Evolutionary conservation across 2,797 vertebrate genomes (phyloP).

Genomic region (Gallinago stenura): DNA sequence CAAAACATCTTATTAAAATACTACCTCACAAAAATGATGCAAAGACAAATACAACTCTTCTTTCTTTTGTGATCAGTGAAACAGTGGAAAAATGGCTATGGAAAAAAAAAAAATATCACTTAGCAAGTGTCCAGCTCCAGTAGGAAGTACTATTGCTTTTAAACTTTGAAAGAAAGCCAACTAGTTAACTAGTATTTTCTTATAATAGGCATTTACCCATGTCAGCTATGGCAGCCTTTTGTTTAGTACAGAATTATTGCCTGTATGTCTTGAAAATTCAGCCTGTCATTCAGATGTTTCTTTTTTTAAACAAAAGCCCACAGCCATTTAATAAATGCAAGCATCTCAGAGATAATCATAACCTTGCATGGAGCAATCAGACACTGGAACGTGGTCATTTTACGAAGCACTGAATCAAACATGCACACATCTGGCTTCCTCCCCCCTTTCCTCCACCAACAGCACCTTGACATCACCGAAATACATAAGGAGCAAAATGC

Average conservation of each 20-base stretch:
- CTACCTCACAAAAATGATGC: background rate
- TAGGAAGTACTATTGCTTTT: background rate
- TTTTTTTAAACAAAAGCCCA: background rate
- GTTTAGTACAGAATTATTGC: background rate
- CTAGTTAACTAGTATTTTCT: background rate
- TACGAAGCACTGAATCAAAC: background rate
- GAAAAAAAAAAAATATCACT: background rate
- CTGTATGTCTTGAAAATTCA: background rate
- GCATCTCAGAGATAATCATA: background rate
- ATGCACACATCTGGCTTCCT: background rate
- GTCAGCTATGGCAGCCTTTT: background rate
- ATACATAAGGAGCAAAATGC: accelerated
- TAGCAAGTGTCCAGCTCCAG: background rate
- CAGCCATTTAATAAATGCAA: background rate
- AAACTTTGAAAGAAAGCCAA: conserved; percentile 47
- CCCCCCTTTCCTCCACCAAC: no score
- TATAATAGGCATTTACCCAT: conserved; percentile 1
- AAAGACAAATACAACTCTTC: background rate
- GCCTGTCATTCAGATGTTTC: background rate
- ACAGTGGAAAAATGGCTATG: background rate
- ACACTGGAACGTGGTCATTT: background rate
- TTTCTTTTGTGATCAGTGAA: background rate
- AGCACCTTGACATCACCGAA: accelerated
- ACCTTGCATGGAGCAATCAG: background rate
- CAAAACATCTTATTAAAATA: background rate